phyloP scores from a whole-genome alignment of 2,797 vertebrate species.

The Scyliorhinus canicula region DNA sequence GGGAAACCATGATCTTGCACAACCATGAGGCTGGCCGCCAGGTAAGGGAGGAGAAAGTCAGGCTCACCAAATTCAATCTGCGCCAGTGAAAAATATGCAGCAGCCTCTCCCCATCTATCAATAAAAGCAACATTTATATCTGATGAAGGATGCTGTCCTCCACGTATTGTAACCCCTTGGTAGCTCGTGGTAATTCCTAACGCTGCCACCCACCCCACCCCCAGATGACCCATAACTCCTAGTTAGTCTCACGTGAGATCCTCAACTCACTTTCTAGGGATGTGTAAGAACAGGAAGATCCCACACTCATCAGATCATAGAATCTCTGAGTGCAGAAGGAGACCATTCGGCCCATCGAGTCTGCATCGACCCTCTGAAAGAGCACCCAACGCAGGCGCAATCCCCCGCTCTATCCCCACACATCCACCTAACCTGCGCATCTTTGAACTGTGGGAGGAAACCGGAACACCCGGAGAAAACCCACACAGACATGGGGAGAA shows the following conservation, averaged over 20 bases:
- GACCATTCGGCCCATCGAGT: too few relatives aligned
- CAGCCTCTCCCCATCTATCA: not conserved
- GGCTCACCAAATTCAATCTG: too few relatives aligned
- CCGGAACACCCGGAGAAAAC: too few relatives aligned
- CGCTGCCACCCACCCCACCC: too few relatives aligned
- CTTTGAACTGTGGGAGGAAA: too few relatives aligned
- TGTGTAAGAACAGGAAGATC: not conserved
- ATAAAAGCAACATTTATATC: not conserved
- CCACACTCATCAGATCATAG: not conserved
- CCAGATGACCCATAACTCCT: not conserved
- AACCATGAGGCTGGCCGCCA: conserved; percentile 88
- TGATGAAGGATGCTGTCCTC: not conserved
- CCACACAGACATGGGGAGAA: too few relatives aligned
- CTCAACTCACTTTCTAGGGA: not conserved
- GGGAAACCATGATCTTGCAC: conserved; percentile 74
- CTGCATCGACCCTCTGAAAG: too few relatives aligned
- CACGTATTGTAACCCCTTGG: not conserved
- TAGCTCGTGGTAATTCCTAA: not conserved
- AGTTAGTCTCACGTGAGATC: not conserved
- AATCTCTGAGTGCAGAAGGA: too few relatives aligned
- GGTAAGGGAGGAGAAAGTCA: conserved; percentile 55
- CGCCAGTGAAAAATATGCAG: not conserved
- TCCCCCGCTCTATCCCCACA: too few relatives aligned
- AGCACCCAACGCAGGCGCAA: too few relatives aligned
- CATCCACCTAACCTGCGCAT: too few relatives aligned